phyloP scores from a whole-genome alignment of 2,888 invertebrate species.

The Tachina fera region DNA sequence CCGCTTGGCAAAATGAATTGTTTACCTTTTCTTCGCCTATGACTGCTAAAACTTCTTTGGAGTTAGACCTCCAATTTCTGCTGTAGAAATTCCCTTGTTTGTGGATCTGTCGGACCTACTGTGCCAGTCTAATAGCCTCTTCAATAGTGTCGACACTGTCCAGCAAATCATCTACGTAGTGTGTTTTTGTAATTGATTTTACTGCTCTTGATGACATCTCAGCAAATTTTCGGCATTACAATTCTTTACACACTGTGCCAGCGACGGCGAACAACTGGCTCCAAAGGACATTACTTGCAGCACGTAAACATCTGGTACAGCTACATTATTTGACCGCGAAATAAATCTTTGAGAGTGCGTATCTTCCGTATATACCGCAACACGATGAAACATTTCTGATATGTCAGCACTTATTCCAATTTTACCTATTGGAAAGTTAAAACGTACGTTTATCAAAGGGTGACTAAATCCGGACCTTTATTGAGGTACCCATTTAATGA shows the following conservation, averaged over 20 bases:
- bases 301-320: conserved; percentile 49
- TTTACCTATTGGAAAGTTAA: conserved; percentile 73
- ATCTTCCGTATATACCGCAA: conserved; percentile 52
- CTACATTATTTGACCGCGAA: conserved; percentile 71
- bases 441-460: conserved; percentile 75
- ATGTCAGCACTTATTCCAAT: neutral
- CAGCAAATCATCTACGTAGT: conserved; percentile 72
- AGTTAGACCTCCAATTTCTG: conserved; percentile 70
- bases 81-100: conserved; percentile 20
- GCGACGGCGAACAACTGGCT: conserved; percentile 72
- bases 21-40: neutral
- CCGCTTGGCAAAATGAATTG: neutral
- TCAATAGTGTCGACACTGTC: neutral
- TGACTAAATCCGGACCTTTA: conserved; percentile 78
- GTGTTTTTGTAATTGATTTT: conserved; percentile 63
- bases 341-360: conserved; percentile 76
- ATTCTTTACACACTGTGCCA: conserved; percentile 73
- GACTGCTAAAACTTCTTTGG: neutral
- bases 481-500: no score
- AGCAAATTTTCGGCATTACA: conserved; percentile 59
- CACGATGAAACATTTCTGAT: neutral
- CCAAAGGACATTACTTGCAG: conserved; percentile 73
- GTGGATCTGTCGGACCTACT: neutral
- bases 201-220: conserved; percentile 64
- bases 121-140: neutral